Evolutionary conservation across 2,888 invertebrate species (phyloP).

Genomic region (Oxycera nigricornis): DNA sequence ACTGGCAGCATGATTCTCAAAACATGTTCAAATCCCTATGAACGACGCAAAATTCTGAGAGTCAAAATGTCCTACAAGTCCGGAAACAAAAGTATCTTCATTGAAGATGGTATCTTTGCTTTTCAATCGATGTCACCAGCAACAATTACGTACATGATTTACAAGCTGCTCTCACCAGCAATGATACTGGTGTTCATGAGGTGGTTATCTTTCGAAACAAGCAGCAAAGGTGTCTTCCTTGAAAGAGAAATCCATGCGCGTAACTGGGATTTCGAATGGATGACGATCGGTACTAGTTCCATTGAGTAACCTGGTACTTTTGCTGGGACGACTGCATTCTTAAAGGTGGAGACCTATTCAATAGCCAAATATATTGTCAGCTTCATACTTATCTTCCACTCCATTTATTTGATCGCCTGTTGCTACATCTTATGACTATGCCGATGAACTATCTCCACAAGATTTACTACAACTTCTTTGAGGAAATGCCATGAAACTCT

Average conservation of each 20-base stretch:
- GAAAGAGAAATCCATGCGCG: constrained; percentile 68
- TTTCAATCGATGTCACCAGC: constrained; percentile 80
- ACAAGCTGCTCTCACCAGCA: constrained; percentile 68
- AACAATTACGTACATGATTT: constrained; percentile 68
- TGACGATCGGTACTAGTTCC: constrained; percentile 58
- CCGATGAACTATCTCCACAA: too few relatives aligned
- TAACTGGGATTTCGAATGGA: constrained; percentile 73
- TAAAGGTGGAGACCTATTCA: constrained; percentile 68
- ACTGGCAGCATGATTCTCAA: constrained; percentile 62
- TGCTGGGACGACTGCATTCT: constrained; percentile 70
- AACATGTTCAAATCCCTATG: constrained; percentile 65
- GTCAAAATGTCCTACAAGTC: constrained; percentile 64
- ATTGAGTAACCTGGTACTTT: constrained; percentile 67
- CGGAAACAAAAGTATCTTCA: constrained; percentile 66
- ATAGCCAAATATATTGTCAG: constrained; percentile 64
- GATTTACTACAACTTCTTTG: too few relatives aligned
- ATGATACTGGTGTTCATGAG: constrained; percentile 61
- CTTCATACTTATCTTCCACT: constrained; percentile 70
- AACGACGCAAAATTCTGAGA: constrained; percentile 69
- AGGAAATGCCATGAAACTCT: too few relatives aligned
- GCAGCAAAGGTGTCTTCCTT: constrained; percentile 65
- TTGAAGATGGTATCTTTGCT: constrained; percentile 73
- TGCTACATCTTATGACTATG: too few relatives aligned
- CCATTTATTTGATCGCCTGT: constrained; percentile 77
- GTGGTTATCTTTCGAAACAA: too few relatives aligned